Conservation (phyloP, 2,113 vertebrate genomes). For the Egretta garzetta region DNA sequence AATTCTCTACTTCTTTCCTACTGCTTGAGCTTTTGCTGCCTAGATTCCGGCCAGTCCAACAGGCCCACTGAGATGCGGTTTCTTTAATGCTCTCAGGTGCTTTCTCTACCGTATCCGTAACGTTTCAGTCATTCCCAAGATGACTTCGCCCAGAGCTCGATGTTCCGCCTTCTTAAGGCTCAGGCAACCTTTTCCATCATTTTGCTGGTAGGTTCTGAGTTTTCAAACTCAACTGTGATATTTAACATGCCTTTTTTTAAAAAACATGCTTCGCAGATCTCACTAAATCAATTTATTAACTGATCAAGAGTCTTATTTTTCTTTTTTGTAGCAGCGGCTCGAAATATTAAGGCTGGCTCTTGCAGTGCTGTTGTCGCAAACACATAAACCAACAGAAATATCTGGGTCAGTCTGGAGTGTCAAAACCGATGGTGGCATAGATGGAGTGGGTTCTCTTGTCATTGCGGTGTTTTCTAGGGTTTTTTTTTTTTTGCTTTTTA, state of each 20-base stretch:
- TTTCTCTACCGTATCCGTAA: background rate
- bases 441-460: background rate
- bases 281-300: background rate
- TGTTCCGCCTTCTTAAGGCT: background rate
- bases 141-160: background rate
- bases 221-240: background rate
- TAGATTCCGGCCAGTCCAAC: background rate
- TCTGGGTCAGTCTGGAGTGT: background rate
- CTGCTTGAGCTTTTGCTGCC: background rate
- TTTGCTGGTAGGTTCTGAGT: background rate
- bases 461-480: accelerated
- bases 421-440: background rate
- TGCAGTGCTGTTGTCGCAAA: background rate
- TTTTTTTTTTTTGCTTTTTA: background rate
- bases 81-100: background rate
- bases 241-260: background rate
- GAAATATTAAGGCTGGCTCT: background rate
- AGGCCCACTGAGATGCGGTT: background rate
- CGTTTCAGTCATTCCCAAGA: background rate
- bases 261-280: background rate
- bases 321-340: background rate
- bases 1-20: background rate
- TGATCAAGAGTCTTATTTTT: background rate
- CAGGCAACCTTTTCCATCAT: background rate
- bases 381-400: background rate